Evolutionary conservation across 2,113 vertebrate genomes (phyloP), one percentile per base, ranked within the genome.

Genomic region (Plecturocebus donacophilus): DNA sequence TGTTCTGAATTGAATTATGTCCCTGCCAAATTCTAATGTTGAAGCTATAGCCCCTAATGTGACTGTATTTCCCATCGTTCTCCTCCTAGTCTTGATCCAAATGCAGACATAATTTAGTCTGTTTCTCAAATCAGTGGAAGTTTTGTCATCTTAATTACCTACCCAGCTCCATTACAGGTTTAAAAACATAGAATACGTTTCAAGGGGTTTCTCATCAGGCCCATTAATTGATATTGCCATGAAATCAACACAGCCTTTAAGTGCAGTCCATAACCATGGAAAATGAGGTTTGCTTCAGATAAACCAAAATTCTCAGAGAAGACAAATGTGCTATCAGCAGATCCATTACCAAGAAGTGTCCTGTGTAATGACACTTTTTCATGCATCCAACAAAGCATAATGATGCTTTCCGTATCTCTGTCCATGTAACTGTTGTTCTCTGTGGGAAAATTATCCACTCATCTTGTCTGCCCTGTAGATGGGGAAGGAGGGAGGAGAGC

Each of bases 281-380:
- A 88, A 88, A 75, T 56, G 71, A 96, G 47, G 35, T 85, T 86
- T 89, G 83, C 88, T 85, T 84, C 83, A 42, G 79, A 81, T 27
- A 85, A 85, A 80, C 54, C 85, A 42, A 80, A 79, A 32, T n/a
- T 79, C 77, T 73, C 12, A 2, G 10, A n/a, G 27, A 87, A 71
- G 76, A 21, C 91, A 70, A 83, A 40, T 1, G 21, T 32, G 10
- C 70, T 32, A 5, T 66, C 54, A 56, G 40, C 64, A 68, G 76
- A 66, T 71, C 27, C 49, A 32, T 90, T 58, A 20, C 81, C 20
- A 32, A 76, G 75, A 90, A 12, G 7, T 20, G n/a, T 84, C 70
- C 52, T 56, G 38, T 64, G 77, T 58, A 23, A 52, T 49, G 75
- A 93, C 61, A 64, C 73, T 71, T 71, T 82, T 81, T 17, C 52